Evolutionary conservation across 2,888 invertebrate genomes (phyloP).

Genomic region (Polyploca ridens): DNA sequence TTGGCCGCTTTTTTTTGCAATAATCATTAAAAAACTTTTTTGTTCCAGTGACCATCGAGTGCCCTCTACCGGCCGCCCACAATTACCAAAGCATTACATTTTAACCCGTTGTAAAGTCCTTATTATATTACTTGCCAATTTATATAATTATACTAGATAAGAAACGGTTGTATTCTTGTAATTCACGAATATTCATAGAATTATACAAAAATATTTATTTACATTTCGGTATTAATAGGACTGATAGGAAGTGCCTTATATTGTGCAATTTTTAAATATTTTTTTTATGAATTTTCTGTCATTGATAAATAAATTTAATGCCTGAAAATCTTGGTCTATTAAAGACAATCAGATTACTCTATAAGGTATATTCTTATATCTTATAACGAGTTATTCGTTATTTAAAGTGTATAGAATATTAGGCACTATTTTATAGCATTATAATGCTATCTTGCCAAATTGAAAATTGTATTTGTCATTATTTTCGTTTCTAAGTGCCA

Average conservation of each 20-base stretch:
- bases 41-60: slow-evolving; percentile 62
- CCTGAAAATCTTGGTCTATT: background rate
- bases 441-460: slow-evolving; percentile 13
- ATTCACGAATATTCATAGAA: too few species aligned
- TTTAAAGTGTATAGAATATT: slow-evolving; percentile 8
- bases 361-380: slow-evolving; percentile 36
- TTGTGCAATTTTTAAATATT: slow-evolving; percentile 20
- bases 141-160: slow-evolving; percentile 11
- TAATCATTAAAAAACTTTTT: slow-evolving; percentile 21
- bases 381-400: slow-evolving; percentile 25
- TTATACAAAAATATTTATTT: slow-evolving; percentile 19
- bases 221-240: slow-evolving; percentile 32
- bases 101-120: slow-evolving; percentile 56
- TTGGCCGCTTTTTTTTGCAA: background rate
- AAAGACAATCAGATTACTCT: slow-evolving; percentile 29
- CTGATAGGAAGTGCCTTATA: slow-evolving; percentile 30
- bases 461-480: background rate
- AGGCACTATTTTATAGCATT: slow-evolving; percentile 35
- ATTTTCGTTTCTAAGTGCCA: slow-evolving; percentile 32
- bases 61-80: slow-evolving; percentile 37
- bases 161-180: too few species aligned
- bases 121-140: slow-evolving; percentile 45
- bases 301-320: too few species aligned
- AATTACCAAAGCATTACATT: slow-evolving; percentile 68
- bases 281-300: too few species aligned